phyloP scores from a whole-genome alignment of 2,113 vertebrate species.

The Anser brachyrhynchus region DNA sequence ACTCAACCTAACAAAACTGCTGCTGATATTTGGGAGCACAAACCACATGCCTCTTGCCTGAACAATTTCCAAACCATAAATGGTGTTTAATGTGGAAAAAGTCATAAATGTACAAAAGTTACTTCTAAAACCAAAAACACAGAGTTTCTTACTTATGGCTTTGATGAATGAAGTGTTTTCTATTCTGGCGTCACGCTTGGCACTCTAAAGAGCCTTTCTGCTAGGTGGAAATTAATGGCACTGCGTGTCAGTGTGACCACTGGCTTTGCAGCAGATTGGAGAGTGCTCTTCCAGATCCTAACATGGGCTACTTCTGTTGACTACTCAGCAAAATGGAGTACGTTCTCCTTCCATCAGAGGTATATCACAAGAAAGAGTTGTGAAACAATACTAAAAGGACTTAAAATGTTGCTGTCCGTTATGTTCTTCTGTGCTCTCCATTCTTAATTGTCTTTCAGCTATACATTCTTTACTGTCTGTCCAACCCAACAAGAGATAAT shows the following conservation, averaged over 20 bases:
- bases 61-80: conserved; percentile 71
- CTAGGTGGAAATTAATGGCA: conserved; percentile 50
- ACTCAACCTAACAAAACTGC: conserved; percentile 47
- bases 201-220: conserved; percentile 10
- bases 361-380: not conserved
- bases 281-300: not conserved
- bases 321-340: not conserved
- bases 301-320: not conserved
- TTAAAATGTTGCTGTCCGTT: not conserved
- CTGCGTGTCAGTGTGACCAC: not conserved
- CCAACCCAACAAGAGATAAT: not conserved
- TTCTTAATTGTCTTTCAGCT: conserved; percentile 18
- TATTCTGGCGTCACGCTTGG: conserved; percentile 50
- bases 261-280: not conserved
- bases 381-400: not conserved
- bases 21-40: conserved; percentile 38
- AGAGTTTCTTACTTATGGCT: conserved; percentile 52
- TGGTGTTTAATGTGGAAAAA: conserved; percentile 71
- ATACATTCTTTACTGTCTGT: not conserved
- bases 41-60: conserved; percentile 61
- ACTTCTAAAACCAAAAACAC: conserved; percentile 58
- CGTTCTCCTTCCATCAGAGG: not conserved
- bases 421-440: not conserved
- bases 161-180: conserved; percentile 69
- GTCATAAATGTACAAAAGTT: conserved; percentile 64